Base-by-base conservation (phyloP, 2,888 invertebrate genomes). In the Noctua comes region DNA sequence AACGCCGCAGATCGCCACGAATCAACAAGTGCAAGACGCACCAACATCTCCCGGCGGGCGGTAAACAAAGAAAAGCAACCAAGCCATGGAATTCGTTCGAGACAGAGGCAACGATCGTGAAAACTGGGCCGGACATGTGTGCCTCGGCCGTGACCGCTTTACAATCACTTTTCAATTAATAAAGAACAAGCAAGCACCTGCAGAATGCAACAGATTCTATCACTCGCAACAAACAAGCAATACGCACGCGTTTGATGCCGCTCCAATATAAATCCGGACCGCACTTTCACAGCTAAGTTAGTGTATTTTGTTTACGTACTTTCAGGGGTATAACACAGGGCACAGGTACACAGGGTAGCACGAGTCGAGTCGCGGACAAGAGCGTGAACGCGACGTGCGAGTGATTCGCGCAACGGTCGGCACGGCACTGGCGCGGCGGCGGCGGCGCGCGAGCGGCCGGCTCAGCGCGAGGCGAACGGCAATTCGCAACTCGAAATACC, bases 161-260 rank as follows among this genome's bases (percentile, higher is more conserved):
- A 96, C 96, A 96, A 96, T 96, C 96, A 96, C 96, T 96, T 96
- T 96, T 96, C 96, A 95, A 96, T 96, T 96, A 96, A 96, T 95
- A 95, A 95, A 95, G 93, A 95, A 95, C 93, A 91, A 92, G 91
- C 93, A 90, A 94, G 94, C 96, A 96, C 96, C 96, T 96, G 96
- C 94, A 94, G 94, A 95, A 94, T 95, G 94, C 94, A 95, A 95
- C 94, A 93, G 93, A 94, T 93, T 94, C 94, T 91, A 92, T 91
- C 93, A 91, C 92, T 91, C 86, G 89, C 88, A 89, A 90, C 87
- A 85, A 90, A 89, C 90, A 90, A 91, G 91, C 90, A 91, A 91
- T 92, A 92, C 92, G 93, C 92, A 92, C 93, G 93, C 89, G 91
- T 92, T 87, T 88, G 91, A 89, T 90, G 91, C 90, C 87, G 92